Conservation (phyloP, 2,888 invertebrate species). For the Miltochrista miniata region DNA sequence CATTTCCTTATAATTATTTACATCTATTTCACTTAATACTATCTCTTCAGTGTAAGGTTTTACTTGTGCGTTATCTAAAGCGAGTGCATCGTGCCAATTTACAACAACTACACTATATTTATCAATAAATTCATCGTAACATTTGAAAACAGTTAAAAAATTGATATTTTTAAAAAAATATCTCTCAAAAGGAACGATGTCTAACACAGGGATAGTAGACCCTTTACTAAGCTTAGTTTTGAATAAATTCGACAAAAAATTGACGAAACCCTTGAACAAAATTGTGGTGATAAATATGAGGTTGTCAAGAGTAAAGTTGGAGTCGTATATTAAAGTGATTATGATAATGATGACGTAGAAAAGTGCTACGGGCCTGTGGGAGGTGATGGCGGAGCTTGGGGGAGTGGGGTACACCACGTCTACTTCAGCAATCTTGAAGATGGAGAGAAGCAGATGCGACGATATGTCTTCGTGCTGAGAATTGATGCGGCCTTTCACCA, state of each 20-base stretch:
- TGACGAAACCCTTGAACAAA: conserved; percentile 55
- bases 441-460: conserved; percentile 93
- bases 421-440: conserved; percentile 96
- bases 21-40: conserved; percentile 65
- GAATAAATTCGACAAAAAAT: conserved; percentile 72
- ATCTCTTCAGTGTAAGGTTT: conserved; percentile 58
- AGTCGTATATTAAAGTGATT: conserved; percentile 58
- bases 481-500: conserved; percentile 93
- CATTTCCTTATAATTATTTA: conserved; percentile 72
- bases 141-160: conserved; percentile 74
- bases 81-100: conserved; percentile 74
- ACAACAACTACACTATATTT: conserved; percentile 58
- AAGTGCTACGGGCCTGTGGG: conserved; percentile 52
- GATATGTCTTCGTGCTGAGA: conserved; percentile 92
- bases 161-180: conserved; percentile 64
- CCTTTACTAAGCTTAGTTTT: conserved; percentile 44
- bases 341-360: conserved; percentile 61
- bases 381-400: conserved; percentile 77
- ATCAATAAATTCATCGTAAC: conserved; percentile 72
- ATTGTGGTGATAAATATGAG: conserved; percentile 29
- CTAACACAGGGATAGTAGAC: conserved; percentile 38
- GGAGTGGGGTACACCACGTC: conserved; percentile 91
- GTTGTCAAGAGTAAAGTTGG: conserved; percentile 34
- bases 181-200: conserved; percentile 63
- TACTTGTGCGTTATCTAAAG: conserved; percentile 73